Conservation (phyloP, 2,797 vertebrate genomes). For the Erpetoichthys calabaricus region DNA sequence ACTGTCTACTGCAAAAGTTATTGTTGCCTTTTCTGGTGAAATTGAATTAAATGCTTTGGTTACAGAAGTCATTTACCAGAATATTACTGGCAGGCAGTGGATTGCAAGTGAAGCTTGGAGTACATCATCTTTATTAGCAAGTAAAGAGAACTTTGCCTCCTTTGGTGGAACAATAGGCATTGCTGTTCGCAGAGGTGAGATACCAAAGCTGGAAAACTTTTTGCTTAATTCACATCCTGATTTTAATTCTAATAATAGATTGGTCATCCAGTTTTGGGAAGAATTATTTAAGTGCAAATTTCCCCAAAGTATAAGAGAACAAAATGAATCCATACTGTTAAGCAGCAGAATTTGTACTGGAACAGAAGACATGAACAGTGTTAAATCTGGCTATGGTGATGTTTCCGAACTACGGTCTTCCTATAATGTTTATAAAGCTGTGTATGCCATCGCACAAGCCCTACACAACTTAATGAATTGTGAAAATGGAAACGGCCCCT, state of each 20-base stretch:
- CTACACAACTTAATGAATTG: conserved; percentile 42
- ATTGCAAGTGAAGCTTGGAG: conserved; percentile 65
- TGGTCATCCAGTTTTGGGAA: conserved; percentile 53
- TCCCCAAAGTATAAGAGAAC: not conserved
- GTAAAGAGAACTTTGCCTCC: conserved; percentile 39
- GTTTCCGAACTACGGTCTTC: conserved; percentile 64
- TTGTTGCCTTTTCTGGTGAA: conserved; percentile 59
- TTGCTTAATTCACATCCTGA: conserved; percentile 44
- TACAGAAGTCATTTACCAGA: conserved; percentile 40
- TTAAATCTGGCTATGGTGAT: conserved; percentile 54
- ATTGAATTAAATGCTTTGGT: conserved; percentile 52
- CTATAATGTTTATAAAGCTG: conserved; percentile 62
- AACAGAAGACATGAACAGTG: conserved; percentile 35
- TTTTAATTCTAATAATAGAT: conserved; percentile 34
- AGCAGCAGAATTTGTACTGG: conserved; percentile 32
- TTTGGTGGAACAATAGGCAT: conserved; percentile 58
- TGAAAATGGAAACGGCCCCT: conserved; percentile 32
- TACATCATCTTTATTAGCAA: conserved; percentile 51
- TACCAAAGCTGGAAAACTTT: conserved; percentile 47
- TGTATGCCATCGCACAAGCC: conserved; percentile 47
- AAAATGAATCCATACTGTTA: conserved; percentile 19
- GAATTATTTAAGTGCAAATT: conserved; percentile 49
- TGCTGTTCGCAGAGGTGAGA: conserved; percentile 45
- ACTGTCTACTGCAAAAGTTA: conserved; percentile 39
- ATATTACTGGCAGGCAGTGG: conserved; percentile 57